Percentiles rank a stretch among this genome's conserved stretches.
Conservation (phyloP, 2,797 vertebrate species). For the Sebastes flavidus region DNA sequence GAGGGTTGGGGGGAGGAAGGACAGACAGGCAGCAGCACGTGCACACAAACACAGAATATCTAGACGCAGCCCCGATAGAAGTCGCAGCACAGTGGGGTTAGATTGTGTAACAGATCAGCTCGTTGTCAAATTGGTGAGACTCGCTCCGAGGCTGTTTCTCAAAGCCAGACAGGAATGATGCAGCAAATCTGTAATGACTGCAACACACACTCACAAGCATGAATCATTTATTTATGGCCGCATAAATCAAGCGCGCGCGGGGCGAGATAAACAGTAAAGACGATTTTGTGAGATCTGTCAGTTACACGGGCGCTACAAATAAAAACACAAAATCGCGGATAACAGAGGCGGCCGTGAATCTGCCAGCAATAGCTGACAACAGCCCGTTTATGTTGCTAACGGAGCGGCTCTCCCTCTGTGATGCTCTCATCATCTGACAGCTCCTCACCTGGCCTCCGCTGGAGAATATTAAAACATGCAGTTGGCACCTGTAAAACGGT, state of each 20-base stretch:
- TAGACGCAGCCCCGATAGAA: constrained; percentile 4
- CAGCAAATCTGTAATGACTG: constrained; percentile 69
- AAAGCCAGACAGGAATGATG: constrained; percentile 68
- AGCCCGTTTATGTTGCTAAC: background rate
- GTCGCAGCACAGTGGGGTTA: constrained; percentile 16
- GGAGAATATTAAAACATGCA: background rate
- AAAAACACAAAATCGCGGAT: constrained; percentile 24
- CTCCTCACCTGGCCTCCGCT: constrained; percentile 1
- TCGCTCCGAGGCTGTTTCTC: constrained; percentile 27
- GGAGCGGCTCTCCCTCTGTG: background rate
- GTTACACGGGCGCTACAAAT: constrained; percentile 41
- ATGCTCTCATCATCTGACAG: constrained; percentile 10
- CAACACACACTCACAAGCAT: constrained; percentile 42
- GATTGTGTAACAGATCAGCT: constrained; percentile 58
- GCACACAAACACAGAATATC: background rate
- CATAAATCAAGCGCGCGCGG: constrained; percentile 41
- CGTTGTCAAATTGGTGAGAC: constrained; percentile 42
- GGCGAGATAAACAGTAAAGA: constrained; percentile 46
- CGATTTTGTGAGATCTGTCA: constrained; percentile 59
- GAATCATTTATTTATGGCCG: constrained; percentile 67
- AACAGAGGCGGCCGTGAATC: constrained; percentile 26
- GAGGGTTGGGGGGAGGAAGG: background rate
- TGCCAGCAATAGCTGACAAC: constrained; percentile 30
- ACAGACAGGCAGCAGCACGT: background rate
- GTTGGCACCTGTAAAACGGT: constrained; percentile 5